A percentile compares a stretch with the other conserved stretches of the same genome.
Conservation (phyloP, 2,888 invertebrate species). For the Drosophila falleni region DNA sequence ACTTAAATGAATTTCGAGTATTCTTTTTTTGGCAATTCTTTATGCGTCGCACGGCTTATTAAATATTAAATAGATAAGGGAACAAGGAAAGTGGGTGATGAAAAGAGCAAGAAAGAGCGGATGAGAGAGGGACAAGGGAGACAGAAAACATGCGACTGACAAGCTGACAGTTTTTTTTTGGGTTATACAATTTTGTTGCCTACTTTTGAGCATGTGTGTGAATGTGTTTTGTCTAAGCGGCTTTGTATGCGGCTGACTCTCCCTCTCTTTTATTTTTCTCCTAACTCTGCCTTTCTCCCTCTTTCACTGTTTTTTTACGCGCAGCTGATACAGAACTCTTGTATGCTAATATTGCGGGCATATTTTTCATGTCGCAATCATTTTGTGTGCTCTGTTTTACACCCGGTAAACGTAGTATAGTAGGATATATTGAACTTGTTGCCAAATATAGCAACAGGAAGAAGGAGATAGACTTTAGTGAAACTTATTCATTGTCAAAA, state of each 20-base stretch:
- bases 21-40: slow-evolving; percentile 31
- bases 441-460: background rate
- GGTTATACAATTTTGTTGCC: slow-evolving; percentile 11
- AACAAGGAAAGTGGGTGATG: background rate
- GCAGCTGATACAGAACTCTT: slow-evolving; percentile 42
- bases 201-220: slow-evolving; percentile 22
- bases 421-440: background rate
- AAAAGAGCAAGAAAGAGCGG: background rate
- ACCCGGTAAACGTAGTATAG: background rate
- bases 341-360: slow-evolving; percentile 73
- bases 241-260: slow-evolving; percentile 36
- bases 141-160: slow-evolving; percentile 18
- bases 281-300: background rate
- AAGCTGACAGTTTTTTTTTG: slow-evolving; percentile 23
- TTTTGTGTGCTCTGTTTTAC: slow-evolving; percentile 49
- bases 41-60: slow-evolving; percentile 66
- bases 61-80: slow-evolving; percentile 78
- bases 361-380: slow-evolving; percentile 76
- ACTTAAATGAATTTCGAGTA: slow-evolving; percentile 72
- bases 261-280: background rate
- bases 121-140: background rate
- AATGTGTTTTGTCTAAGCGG: slow-evolving; percentile 55
- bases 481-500: too few relatives aligned
- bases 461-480: background rate
- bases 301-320: background rate